These are phyloP conservation scores for Pararge aegeria DNA, from an alignment of 1,140 invertebrate genomes.

Conservation along the genomic window DNA sequence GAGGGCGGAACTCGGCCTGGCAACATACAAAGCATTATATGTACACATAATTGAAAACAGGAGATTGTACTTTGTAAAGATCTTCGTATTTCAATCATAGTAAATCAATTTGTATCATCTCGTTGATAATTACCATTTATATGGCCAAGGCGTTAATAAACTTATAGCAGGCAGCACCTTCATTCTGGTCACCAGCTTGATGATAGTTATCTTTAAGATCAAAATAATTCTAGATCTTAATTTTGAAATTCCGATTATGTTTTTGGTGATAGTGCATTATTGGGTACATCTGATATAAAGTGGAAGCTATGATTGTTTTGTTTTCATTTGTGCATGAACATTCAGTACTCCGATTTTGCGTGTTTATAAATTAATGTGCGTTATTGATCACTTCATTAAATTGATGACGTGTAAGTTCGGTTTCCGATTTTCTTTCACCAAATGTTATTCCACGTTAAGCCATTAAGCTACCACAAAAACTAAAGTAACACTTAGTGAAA, in stretches of 20 bases:
- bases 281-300: too few relatives aligned
- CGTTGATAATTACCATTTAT: too few relatives aligned
- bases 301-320: too few relatives aligned
- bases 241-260: too few relatives aligned
- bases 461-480: background rate
- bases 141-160: background rate
- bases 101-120: too few relatives aligned
- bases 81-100: background rate
- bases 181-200: background rate
- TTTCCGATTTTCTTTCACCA: background rate
- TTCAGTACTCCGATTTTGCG: too few relatives aligned
- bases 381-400: background rate
- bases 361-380: too few relatives aligned
- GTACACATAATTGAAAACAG: too few relatives aligned
- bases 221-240: too few relatives aligned
- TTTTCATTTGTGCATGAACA: too few relatives aligned
- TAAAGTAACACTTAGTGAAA: conserved; percentile 3
- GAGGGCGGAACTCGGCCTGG: conserved; percentile 82
- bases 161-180: background rate
- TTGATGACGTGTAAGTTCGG: background rate
- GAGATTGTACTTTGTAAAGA: too few relatives aligned
- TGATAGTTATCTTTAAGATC: background rate
- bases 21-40: background rate
- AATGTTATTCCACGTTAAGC: background rate
- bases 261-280: too few relatives aligned